Evolutionary conservation across 2,888 invertebrate genomes (phyloP).

Genomic region (Ametastegia equiseti): DNA sequence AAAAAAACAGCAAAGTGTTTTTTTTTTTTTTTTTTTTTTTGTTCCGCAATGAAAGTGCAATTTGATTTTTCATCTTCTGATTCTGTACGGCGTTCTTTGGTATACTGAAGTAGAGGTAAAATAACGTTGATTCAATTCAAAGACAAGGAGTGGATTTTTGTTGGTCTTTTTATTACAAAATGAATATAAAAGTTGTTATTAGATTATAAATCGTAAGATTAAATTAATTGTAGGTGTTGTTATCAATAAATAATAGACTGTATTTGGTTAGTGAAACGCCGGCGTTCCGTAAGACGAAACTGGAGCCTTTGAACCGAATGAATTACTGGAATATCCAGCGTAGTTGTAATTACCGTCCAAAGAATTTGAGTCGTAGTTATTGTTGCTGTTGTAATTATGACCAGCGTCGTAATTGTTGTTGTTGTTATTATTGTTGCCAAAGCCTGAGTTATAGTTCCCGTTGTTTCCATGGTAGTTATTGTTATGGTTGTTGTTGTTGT

Average conservation of each 20-base stretch:
- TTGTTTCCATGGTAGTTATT: constrained; percentile 53
- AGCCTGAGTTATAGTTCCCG: constrained; percentile 59
- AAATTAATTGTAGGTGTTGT: background rate
- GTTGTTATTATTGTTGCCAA: constrained; percentile 59
- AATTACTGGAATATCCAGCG: constrained; percentile 61
- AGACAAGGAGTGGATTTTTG: background rate
- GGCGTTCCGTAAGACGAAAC: constrained; percentile 70
- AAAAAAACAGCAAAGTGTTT: no score
- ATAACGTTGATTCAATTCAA: no score
- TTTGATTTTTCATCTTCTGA: no score
- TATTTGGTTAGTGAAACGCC: constrained; percentile 60
- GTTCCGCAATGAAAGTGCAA: no score
- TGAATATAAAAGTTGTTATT: constrained; percentile 9
- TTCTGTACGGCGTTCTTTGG: no score
- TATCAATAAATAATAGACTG: background rate
- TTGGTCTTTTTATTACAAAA: constrained; percentile 16
- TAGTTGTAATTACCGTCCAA: constrained; percentile 51
- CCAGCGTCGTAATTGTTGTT: constrained; percentile 61
- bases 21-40: no score
- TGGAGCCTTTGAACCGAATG: constrained; percentile 61
- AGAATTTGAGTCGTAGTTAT: constrained; percentile 35
- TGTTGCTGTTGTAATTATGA: constrained; percentile 32
- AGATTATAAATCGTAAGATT: constrained; percentile 1
- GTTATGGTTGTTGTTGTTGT: constrained; percentile 57
- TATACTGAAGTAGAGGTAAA: no score